A percentile compares a stretch with the other conserved stretches of the same genome.
Conservation (phyloP, 2,113 vertebrate genomes). For the Varanus komodoensis region DNA sequence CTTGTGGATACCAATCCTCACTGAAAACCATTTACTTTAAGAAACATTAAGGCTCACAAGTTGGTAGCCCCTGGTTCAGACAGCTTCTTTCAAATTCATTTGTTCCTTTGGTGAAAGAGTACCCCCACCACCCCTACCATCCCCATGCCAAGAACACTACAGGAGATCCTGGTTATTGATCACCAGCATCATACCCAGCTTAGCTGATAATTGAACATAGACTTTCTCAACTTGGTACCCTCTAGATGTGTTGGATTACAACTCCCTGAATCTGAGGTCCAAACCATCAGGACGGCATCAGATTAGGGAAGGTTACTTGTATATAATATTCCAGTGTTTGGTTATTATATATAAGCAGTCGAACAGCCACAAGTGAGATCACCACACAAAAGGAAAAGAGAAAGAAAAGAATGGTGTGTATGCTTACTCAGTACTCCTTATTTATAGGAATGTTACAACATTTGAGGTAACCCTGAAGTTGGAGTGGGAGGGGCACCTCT, state of each 20-base stretch:
- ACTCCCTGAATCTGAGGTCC: no score
- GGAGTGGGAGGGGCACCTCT: neutral
- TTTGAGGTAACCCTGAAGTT: neutral
- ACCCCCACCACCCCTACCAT: neutral
- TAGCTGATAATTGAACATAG: neutral
- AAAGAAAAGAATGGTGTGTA: neutral
- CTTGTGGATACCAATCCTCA: neutral
- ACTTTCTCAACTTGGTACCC: no score
- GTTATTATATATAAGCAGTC: neutral
- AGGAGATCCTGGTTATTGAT: neutral
- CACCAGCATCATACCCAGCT: neutral
- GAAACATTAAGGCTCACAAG: neutral
- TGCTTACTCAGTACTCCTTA: neutral
- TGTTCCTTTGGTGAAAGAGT: neutral
- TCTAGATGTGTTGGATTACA: no score
- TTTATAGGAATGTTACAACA: neutral
- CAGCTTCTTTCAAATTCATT: neutral
- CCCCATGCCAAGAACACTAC: neutral
- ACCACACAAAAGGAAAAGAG: neutral
- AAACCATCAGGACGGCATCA: no score
- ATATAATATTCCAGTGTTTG: neutral
- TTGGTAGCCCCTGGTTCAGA: neutral
- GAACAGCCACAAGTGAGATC: neutral
- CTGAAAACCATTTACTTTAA: neutral
- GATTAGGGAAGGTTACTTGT: no score